Percentiles rank a stretch among this genome's conserved stretches.
Evolutionary conservation across 2,888 invertebrate species (phyloP).

Genomic region (Oscheius sp.): DNA sequence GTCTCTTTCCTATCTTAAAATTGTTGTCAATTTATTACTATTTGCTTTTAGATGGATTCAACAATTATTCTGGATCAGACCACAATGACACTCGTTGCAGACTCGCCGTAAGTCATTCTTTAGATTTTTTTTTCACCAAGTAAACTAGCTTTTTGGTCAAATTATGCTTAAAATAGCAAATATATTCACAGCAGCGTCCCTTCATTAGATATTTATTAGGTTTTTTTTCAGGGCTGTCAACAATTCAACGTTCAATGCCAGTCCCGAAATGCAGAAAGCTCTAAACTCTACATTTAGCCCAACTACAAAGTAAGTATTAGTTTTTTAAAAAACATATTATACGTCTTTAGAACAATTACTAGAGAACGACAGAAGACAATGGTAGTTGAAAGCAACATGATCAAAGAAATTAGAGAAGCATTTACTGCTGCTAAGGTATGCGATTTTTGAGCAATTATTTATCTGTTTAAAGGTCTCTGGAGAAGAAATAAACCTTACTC

Average conservation of each 20-base stretch:
- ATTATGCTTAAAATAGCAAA: too few species aligned
- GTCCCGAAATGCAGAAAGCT: not conserved
- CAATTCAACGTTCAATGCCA: not conserved
- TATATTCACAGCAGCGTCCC: too few species aligned
- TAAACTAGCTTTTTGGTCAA: too few species aligned
- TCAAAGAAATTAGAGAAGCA: constrained; percentile 6
- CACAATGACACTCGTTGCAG: too few species aligned
- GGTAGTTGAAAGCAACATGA: constrained; percentile 24
- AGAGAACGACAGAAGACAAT: constrained; percentile 21
- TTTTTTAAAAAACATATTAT: not conserved
- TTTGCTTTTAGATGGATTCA: not conserved
- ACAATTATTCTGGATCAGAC: too few species aligned
- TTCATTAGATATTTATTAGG: not conserved
- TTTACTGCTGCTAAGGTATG: constrained; percentile 18
- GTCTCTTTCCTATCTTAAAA: too few species aligned
- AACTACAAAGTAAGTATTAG: not conserved
- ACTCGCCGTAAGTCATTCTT: too few species aligned
- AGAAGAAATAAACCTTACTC: not conserved
- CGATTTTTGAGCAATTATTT: not conserved
- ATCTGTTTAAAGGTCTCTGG: not conserved
- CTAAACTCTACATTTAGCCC: constrained; percentile 1
- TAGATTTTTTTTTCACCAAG: too few species aligned
- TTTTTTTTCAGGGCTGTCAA: not conserved
- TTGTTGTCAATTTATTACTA: too few species aligned
- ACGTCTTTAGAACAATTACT: constrained; percentile 14